phyloP scores from a whole-genome alignment of 2,113 vertebrate species.

The Lagopus leucura region DNA sequence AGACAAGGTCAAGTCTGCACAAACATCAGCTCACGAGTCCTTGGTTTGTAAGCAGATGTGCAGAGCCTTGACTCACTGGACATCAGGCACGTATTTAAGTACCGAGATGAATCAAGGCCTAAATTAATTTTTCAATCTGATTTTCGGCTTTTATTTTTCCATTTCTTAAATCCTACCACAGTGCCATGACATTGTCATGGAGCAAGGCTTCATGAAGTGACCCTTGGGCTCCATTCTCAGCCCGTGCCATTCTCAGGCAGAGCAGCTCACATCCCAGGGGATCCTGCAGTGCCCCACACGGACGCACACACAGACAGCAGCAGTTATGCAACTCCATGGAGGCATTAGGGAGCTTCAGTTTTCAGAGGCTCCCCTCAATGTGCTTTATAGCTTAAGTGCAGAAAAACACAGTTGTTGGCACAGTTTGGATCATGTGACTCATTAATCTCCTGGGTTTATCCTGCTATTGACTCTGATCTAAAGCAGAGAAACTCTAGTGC shows the following conservation, averaged over 20 bases:
- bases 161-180: not conserved
- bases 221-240: not conserved
- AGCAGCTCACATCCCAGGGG: not conserved
- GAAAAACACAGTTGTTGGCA: conserved; percentile 30
- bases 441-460: conserved; percentile 40
- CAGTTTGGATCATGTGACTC: not conserved
- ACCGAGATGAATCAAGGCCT: not conserved
- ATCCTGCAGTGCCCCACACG: not conserved
- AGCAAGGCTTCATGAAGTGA: not conserved
- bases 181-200: not conserved
- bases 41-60: rapidly evolving
- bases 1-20: not conserved
- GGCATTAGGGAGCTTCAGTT: not conserved
- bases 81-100: rapidly evolving
- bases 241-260: not conserved
- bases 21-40: not conserved
- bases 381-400: not conserved
- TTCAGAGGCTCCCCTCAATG: not conserved
- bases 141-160: not conserved
- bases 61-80: rapidly evolving
- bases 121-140: conserved; percentile 2
- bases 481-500: not conserved
- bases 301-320: rapidly evolving
- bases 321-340: not conserved
- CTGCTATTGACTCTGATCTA: conserved; percentile 11